Evolutionary conservation across 2,888 invertebrate species (phyloP), one percentile per base, ranked within the genome.

Genomic region (Eustalomyia histrio): DNA sequence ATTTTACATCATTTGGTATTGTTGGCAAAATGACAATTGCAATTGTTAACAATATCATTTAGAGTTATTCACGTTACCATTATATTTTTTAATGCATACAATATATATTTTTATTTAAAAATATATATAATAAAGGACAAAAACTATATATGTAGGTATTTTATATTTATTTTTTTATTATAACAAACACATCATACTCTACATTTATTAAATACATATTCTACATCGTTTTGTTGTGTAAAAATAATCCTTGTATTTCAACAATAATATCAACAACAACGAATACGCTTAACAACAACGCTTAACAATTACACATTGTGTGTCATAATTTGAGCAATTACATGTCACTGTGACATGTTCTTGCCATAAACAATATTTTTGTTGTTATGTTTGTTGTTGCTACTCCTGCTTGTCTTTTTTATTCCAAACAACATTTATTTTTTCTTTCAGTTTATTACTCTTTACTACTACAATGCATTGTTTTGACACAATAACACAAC

Each of bases 321-420:
- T 86, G 84, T 85, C 85, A 86, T 85, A 86, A 86, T 86, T 86
- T 86, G 85, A 85, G 84, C 85, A 86, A 86, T 85, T 85, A 85
- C 85, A 86, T 86, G 86, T 87, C 85, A 85, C 65, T 79, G 83
- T 83, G 83, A 84, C 83, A 83, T 83, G 76, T 81, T 79, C 71
- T 73, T 65, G 76, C 81, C 68, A 83, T 84, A 82, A 79, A 82
- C 78, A 83, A 80, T 82, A 79, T 83, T 29, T 29, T 29, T 83
- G 83, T 83, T 83, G 82, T 81, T 79, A 65, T 71, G 79, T 79
- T 78, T 81, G 84, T 68, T 78, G 71, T 58, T 80, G 76, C 60
- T 76, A 10, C 21, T 75, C 57, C 57, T 74, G 52, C 55, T 67
- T 61, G n/a, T 61, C n/a, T 21, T 29, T 55, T 21, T 60, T 29